A percentile compares a stretch with the other conserved stretches of the same genome.
These are phyloP conservation scores for Allolobophora icterica DNA, from an alignment of 2,888 invertebrate genomes.

Conservation along the genomic window DNA sequence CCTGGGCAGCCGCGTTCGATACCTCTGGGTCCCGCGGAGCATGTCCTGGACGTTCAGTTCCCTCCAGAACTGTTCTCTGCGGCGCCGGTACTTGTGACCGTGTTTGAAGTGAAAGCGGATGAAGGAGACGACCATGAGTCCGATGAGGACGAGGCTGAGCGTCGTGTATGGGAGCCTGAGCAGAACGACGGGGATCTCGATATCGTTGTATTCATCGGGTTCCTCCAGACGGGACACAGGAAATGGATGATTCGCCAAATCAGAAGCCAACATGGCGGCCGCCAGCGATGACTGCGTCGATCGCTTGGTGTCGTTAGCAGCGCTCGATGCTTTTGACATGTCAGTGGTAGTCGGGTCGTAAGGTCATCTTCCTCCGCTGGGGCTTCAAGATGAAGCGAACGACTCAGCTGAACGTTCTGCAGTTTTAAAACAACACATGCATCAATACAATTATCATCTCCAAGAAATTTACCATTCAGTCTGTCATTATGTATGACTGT, in stretches of 20 bases:
- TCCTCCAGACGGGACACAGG: neutral
- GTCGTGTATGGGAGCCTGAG: conserved; percentile 48
- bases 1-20: neutral
- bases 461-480: too few relatives aligned
- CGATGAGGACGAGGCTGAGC: conserved; percentile 43
- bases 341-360: neutral
- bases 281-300: neutral
- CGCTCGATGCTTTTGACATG: neutral
- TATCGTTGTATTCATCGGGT: neutral
- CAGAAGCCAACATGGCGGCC: neutral
- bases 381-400: neutral
- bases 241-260: neutral
- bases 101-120: conserved; percentile 47
- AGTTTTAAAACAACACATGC: neutral
- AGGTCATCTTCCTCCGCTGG: neutral
- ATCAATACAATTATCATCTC: too few relatives aligned
- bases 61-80: conserved; percentile 32
- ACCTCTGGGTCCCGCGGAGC: neutral
- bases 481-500: too few relatives aligned
- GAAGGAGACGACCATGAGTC: conserved; percentile 47
- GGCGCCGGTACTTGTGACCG: conserved; percentile 49
- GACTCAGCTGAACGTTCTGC: neutral
- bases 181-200: conserved; percentile 41
- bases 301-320: neutral
- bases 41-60: conserved; percentile 35